phyloP scores from a whole-genome alignment of 2,888 invertebrate genomes.

The Xestia ashworthii region DNA sequence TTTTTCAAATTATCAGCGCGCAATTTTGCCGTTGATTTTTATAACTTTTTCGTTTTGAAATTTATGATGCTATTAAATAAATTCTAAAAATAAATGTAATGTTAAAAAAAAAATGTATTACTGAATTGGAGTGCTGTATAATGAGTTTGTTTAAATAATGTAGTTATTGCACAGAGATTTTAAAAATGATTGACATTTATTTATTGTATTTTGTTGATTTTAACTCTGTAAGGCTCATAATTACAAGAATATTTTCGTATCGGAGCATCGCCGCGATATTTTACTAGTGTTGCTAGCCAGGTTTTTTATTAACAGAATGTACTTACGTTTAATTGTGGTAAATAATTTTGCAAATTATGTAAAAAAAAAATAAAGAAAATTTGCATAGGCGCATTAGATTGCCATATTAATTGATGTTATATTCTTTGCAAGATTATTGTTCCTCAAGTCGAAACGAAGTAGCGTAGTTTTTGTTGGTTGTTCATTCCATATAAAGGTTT shows the following conservation, averaged over 20 bases:
- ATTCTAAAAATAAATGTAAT: no score
- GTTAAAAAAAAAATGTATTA: not conserved
- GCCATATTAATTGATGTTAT: not conserved
- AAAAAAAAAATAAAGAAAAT: not conserved
- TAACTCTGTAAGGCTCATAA: not conserved
- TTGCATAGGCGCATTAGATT: not conserved
- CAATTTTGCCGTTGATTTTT: not conserved
- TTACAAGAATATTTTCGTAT: constrained; percentile 22
- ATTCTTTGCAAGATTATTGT: constrained; percentile 12
- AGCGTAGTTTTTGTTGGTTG: constrained; percentile 39
- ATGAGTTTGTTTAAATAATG: not conserved
- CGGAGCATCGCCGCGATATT: constrained; percentile 45
- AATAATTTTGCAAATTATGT: constrained; percentile 21
- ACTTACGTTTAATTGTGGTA: constrained; percentile 10
- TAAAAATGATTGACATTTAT: not conserved
- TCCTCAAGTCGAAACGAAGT: not conserved
- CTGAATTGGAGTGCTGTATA: not conserved
- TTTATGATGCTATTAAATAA: not conserved
- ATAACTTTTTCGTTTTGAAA: not conserved
- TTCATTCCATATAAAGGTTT: constrained; percentile 59
- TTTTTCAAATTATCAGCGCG: not conserved
- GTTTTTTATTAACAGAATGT: constrained; percentile 41
- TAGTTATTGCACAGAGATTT: not conserved
- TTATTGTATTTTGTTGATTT: not conserved
- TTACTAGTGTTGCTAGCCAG: constrained; percentile 56